These are phyloP conservation scores for Ophthalmolycus amberensis DNA, from an alignment of 2,113 vertebrate species.

Conservation along the genomic window DNA sequence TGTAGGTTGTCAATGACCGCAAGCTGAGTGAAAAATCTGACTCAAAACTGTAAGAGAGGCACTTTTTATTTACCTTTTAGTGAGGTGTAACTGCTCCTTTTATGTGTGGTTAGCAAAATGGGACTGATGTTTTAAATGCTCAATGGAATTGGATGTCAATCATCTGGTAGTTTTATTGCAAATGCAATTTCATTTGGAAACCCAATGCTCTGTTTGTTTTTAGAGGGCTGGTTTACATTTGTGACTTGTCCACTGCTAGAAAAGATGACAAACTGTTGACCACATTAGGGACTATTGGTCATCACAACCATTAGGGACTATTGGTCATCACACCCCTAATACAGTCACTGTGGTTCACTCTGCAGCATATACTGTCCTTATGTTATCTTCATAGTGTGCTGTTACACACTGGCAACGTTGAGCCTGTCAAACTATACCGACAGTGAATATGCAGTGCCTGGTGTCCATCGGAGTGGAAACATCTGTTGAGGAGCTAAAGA, in stretches of 20 bases:
- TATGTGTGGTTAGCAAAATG: constrained; percentile 60
- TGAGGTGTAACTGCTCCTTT: constrained; percentile 62
- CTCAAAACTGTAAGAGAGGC: constrained; percentile 69
- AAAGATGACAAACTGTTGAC: constrained; percentile 33
- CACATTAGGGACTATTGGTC: constrained; percentile 30
- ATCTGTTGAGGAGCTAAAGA: constrained; percentile 51
- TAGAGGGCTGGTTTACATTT: constrained; percentile 31
- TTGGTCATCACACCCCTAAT: constrained; percentile 35
- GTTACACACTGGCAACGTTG: constrained; percentile 9
- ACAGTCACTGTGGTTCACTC: constrained; percentile 29
- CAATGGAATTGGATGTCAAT: constrained; percentile 64
- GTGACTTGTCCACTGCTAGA: constrained; percentile 28
- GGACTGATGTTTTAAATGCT: constrained; percentile 64
- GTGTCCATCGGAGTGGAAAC: constrained; percentile 38
- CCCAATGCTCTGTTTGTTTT: constrained; percentile 20
- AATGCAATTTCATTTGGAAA: constrained; percentile 22
- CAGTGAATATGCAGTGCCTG: constrained; percentile 11
- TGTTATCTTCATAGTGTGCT: not conserved
- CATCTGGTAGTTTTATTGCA: constrained; percentile 38
- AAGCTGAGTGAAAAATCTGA: constrained; percentile 63
- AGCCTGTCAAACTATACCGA: not conserved
- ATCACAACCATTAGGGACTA: constrained; percentile 29
- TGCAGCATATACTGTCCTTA: constrained; percentile 11
- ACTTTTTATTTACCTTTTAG: constrained; percentile 67
- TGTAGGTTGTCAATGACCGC: constrained; percentile 65